phyloP scores from a whole-genome alignment of 2,797 vertebrate species.

The Choloepus didactylus region DNA sequence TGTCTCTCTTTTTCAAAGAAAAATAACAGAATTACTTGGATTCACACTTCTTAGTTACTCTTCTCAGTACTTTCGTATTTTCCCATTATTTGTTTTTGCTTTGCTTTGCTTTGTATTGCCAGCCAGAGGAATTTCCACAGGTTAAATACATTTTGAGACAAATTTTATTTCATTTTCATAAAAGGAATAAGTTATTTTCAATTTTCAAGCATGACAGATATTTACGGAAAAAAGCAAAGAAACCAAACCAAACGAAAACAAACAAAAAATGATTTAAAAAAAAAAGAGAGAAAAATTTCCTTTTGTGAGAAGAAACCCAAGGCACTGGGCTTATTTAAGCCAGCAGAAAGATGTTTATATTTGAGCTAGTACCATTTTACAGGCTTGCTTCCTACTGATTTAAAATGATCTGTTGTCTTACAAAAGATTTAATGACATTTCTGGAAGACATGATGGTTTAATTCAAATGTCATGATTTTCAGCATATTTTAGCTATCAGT shows the following conservation, averaged over 20 bases:
- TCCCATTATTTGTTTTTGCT: background rate
- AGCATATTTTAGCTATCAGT: background rate
- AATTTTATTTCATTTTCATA: background rate
- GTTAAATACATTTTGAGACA: background rate
- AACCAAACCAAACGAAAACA: background rate
- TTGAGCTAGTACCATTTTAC: background rate
- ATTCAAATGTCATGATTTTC: background rate
- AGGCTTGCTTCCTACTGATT: background rate
- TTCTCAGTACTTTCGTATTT: background rate
- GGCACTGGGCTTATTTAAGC: background rate
- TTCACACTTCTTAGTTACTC: background rate
- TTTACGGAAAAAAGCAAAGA: background rate
- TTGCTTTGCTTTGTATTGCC: background rate
- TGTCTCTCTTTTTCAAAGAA: background rate
- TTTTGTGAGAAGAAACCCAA: conserved; percentile 8
- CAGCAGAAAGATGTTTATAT: background rate
- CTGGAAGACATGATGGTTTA: background rate
- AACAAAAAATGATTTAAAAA: background rate
- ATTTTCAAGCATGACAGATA: background rate
- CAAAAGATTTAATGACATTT: background rate
- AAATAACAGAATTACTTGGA: background rate
- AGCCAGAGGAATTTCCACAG: background rate
- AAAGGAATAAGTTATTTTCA: background rate
- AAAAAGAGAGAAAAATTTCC: background rate
- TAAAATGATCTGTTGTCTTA: background rate